Evolutionary conservation across 2,888 invertebrate genomes (phyloP).

Genomic region (Phengaris arion): DNA sequence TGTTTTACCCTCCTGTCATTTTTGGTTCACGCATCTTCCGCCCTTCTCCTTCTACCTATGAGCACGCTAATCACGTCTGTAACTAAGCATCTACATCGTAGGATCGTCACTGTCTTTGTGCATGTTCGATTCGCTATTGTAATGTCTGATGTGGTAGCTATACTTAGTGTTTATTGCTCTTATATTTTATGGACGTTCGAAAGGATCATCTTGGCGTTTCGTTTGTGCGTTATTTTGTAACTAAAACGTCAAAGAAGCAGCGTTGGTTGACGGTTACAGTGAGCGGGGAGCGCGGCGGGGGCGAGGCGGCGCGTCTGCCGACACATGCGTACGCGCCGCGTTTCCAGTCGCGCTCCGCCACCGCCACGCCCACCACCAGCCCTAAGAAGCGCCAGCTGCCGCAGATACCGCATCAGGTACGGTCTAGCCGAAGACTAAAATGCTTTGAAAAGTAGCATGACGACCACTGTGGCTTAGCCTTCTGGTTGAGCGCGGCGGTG

Average conservation of each 20-base stretch:
- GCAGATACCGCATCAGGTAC: constrained; percentile 88
- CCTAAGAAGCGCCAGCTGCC: constrained; percentile 98
- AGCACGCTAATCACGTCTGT: constrained; percentile 61
- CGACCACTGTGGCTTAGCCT: too few species aligned
- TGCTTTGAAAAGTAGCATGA: too few species aligned
- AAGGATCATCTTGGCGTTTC: not conserved
- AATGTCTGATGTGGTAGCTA: constrained; percentile 18
- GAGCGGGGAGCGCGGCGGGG: constrained; percentile 42
- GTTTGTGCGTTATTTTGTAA: constrained; percentile 11
- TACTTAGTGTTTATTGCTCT: constrained; percentile 1
- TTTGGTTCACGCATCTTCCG: constrained; percentile 72
- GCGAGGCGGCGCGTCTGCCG: constrained; percentile 64
- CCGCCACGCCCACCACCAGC: constrained; percentile 95
- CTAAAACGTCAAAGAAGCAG: constrained; percentile 38
- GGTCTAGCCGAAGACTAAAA: not conserved
- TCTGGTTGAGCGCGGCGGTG: too few species aligned
- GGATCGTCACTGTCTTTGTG: constrained; percentile 42
- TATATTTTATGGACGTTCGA: constrained; percentile 24
- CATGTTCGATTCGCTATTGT: constrained; percentile 45
- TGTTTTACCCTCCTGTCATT: constrained; percentile 70
- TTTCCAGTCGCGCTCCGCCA: constrained; percentile 91
- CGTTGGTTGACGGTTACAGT: constrained; percentile 37
- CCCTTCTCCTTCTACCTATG: constrained; percentile 64
- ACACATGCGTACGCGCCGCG: constrained; percentile 82
- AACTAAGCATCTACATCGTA: constrained; percentile 28